Base-by-base conservation (phyloP, 2,888 invertebrate species). In the Anthophora plumipes region DNA sequence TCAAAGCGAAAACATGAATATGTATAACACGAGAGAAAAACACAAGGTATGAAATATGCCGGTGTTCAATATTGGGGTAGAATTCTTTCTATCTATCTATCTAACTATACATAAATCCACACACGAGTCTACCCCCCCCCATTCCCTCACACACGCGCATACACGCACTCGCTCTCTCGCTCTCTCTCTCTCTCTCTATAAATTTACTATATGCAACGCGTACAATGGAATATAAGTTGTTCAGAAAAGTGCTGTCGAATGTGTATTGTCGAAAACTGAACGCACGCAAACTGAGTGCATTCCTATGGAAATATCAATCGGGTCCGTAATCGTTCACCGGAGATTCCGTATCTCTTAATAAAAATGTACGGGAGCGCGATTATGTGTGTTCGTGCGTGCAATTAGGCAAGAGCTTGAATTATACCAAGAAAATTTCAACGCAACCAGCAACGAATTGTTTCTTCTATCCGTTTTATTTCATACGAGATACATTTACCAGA, bases 381-480 rank as follows among this genome's bases (percentile, higher is more conserved):
- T 31, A 31, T 54, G 66, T 67, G 22, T 39, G 12, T 50, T 6
- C 39, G 41, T 22, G 39, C 37, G 67, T 67, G 68, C 22, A 0
- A 57, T 31, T 12, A 57, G 72, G 48, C 43, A 59, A 50, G 57
- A 43, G 22, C 46, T 48, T 67, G 77, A 63, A 82, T 73, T 74
- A 54, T 37, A 72, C 54, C 43, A 74, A 78, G 43, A 73, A 76
- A 77, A 81, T 73, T 59, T 50, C 68, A 84, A 83, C 80, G 74
- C 75, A 80, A 72, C 70, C 73, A 60, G 48, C 41, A 70, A 76
- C 67, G 20, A 71, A 71, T 57, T 80, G 76, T 81, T 82, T 82
- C 76, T 85, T 82, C 76, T 85, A 76, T 82, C 71, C 75, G 70
- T 57, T 86, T 86, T 83, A 77, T 87, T 87, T 64, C 54, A 48